Evolutionary conservation across 2,888 invertebrate genomes (phyloP).

Genomic region (Geophilus truncorum): DNA sequence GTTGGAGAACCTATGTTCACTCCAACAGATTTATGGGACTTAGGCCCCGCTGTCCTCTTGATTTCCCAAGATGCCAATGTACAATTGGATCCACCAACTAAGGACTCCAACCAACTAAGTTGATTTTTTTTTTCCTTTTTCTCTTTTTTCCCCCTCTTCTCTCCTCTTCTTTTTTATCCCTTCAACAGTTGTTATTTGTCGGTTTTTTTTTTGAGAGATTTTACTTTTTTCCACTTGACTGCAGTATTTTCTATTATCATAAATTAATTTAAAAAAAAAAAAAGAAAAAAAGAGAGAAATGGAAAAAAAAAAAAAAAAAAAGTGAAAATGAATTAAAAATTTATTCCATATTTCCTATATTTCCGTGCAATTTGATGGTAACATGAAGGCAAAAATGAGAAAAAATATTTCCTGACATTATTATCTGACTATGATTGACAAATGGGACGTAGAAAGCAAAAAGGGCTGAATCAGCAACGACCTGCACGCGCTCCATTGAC

Average conservation of each 20-base stretch:
- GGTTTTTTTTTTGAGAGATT: background rate
- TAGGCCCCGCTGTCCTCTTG: slow-evolving; percentile 12
- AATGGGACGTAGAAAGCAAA: background rate
- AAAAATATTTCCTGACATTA: background rate
- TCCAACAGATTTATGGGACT: slow-evolving; percentile 17
- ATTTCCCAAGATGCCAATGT: slow-evolving; percentile 23
- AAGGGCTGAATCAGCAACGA: slow-evolving; percentile 20
- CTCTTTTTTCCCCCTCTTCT: too few species aligned
- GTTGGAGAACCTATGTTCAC: slow-evolving; percentile 3
- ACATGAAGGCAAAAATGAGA: background rate
- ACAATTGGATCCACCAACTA: slow-evolving; percentile 13
- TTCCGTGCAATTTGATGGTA: background rate
- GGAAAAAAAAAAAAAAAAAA: too few species aligned
- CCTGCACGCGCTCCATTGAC: background rate
- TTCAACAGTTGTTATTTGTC: background rate
- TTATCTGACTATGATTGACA: slow-evolving; percentile 1
- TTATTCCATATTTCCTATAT: background rate
- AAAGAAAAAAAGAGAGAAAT: too few species aligned
- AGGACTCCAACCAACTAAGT: background rate
- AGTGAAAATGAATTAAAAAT: background rate
- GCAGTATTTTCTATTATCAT: background rate
- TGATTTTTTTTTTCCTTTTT: background rate
- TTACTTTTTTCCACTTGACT: background rate
- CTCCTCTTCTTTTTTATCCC: too few species aligned
- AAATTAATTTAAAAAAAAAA: background rate